A percentile compares a stretch with the other conserved stretches of the same genome.
Conservation (phyloP, 2,113 vertebrate species). For the Brachyistius frenatus region DNA sequence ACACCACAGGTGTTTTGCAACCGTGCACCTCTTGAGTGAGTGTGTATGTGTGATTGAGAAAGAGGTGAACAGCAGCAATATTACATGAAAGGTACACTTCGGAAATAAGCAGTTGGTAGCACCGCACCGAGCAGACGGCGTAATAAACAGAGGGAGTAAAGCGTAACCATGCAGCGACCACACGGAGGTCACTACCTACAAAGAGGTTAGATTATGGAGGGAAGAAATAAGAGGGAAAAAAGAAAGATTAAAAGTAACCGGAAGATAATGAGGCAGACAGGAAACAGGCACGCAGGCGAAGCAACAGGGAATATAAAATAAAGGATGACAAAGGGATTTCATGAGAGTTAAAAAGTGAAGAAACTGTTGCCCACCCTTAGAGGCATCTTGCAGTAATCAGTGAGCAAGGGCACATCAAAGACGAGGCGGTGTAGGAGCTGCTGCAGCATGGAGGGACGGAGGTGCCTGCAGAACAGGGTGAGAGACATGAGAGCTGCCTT, state of each 20-base stretch:
- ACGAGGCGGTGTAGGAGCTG: constrained; percentile 94
- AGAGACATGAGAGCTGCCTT: constrained; percentile 52
- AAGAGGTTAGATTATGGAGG: not conserved
- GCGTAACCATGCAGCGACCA: not conserved
- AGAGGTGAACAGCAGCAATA: not conserved
- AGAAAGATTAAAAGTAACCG: not conserved
- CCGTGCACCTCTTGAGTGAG: constrained; percentile 8
- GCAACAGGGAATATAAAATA: not conserved
- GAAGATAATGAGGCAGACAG: not conserved
- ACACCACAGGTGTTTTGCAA: constrained; percentile 31
- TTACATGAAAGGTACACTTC: constrained; percentile 14
- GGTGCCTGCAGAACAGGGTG: constrained; percentile 84
- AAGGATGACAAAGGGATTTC: constrained; percentile 9
- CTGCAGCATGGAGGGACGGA: constrained; percentile 97
- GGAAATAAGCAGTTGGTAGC: constrained; percentile 18
- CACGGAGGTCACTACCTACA: not conserved
- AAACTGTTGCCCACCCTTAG: constrained; percentile 89
- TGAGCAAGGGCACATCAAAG: constrained; percentile 97
- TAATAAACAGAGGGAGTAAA: not conserved
- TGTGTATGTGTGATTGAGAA: not conserved
- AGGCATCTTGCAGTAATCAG: constrained; percentile 98
- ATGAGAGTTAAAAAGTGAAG: constrained; percentile 13
- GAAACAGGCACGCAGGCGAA: not conserved
- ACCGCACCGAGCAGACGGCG: not conserved
- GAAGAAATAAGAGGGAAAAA: not conserved